Conservation (phyloP, 2,888 invertebrate species). For the Caenorhabditis sp. region DNA sequence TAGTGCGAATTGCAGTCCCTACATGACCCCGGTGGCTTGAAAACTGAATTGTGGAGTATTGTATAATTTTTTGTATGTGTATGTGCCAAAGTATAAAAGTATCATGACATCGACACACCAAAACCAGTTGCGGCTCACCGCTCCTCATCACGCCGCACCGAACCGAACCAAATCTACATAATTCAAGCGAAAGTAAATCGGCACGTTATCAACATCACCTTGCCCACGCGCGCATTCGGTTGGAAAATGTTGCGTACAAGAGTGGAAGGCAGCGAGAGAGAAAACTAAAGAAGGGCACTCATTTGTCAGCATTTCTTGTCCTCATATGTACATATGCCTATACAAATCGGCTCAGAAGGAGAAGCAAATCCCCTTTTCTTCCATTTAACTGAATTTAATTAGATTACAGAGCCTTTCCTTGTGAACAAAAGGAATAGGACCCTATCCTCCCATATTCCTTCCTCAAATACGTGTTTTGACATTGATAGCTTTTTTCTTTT, state of each 20-base stretch:
- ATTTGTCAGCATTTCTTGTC: conserved; percentile 6
- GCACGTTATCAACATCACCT: conserved; percentile 9
- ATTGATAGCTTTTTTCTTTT: not conserved
- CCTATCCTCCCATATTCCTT: conserved; percentile 35
- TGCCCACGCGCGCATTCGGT: not conserved
- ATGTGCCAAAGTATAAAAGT: conserved; percentile 11
- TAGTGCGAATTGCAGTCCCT: conserved; percentile 69
- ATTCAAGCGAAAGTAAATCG: not conserved
- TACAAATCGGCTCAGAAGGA: too few relatives aligned
- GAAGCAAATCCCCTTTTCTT: too few relatives aligned
- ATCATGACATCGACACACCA: too few relatives aligned
- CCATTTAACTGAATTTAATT: too few relatives aligned
- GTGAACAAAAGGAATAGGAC: conserved; percentile 2
- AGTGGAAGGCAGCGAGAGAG: not conserved
- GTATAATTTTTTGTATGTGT: conserved; percentile 21
- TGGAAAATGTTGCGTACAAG: conserved; percentile 33
- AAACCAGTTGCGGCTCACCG: too few relatives aligned
- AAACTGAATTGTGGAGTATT: too few relatives aligned
- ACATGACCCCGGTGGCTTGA: conserved; percentile 68
- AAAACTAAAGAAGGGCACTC: conserved; percentile 12
- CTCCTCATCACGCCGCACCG: too few relatives aligned
- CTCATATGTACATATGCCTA: conserved; percentile 1
- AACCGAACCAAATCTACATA: conserved; percentile 30
- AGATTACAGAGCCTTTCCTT: too few relatives aligned
- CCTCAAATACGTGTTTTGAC: conserved; percentile 22